Evolutionary conservation across 2,113 vertebrate species (phyloP).

Genomic region (Oreotragus oreotragus): DNA sequence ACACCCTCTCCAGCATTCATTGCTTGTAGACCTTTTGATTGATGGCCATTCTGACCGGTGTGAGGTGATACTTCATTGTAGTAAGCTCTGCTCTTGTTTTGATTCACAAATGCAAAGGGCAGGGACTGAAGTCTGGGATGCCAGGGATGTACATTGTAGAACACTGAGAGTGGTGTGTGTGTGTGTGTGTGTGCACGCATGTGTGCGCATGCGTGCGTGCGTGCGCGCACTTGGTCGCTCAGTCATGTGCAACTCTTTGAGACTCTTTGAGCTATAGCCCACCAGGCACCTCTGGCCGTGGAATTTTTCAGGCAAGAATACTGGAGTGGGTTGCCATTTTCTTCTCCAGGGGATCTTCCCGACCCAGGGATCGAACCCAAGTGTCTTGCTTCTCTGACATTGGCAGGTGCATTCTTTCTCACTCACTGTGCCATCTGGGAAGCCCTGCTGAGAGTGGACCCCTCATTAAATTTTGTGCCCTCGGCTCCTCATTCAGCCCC

Average conservation of each 20-base stretch:
- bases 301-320: not conserved
- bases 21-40: not conserved
- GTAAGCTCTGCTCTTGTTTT: constrained; percentile 42
- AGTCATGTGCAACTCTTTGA: not conserved
- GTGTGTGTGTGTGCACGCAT: not conserved
- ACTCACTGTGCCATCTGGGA: not conserved
- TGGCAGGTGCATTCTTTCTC: not conserved
- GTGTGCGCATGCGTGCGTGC: fast-evolving
- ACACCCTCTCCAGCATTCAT: not conserved
- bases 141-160: not conserved
- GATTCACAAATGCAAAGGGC: not conserved
- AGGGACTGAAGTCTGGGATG: fast-evolving
- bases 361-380: not conserved
- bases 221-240: fast-evolving
- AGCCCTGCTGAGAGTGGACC: not conserved
- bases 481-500: too few species aligned
- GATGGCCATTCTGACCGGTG: not conserved
- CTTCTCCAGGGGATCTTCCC: not conserved
- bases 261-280: not conserved
- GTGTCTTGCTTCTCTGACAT: not conserved
- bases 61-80: not conserved
- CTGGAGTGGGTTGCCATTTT: not conserved
- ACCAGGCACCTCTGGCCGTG: not conserved
- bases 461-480: not conserved
- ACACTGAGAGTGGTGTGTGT: not conserved